Conservation (phyloP, 2,797 vertebrate genomes). For the Paramormyrops hopkinsi region DNA sequence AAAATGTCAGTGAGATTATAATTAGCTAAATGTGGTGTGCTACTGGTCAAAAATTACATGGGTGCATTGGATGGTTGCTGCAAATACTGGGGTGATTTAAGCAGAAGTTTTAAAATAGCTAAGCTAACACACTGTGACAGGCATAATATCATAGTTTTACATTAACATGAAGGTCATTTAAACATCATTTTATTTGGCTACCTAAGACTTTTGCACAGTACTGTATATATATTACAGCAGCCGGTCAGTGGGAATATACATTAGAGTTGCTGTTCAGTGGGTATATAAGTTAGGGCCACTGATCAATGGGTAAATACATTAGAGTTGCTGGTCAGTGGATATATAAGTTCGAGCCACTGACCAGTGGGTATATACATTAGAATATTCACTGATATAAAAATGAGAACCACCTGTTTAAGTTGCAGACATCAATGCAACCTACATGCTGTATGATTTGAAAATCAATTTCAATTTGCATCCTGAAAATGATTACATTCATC, state of each 20-base stretch:
- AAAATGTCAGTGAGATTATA: neutral
- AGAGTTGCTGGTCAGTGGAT: neutral
- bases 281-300: neutral
- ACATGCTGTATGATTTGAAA: neutral
- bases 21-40: neutral
- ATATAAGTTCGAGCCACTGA: neutral
- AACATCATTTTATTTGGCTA: neutral
- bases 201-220: neutral
- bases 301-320: neutral
- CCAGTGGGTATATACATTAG: neutral
- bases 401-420: neutral
- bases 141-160: neutral
- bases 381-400: neutral
- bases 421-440: neutral
- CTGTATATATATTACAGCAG: neutral
- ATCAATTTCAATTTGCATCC: slow-evolving; percentile 1
- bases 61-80: neutral
- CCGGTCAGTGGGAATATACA: neutral
- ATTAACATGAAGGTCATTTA: neutral
- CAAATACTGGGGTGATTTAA: neutral
- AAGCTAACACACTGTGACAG: neutral
- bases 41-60: neutral
- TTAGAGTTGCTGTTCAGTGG: neutral
- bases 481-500: neutral
- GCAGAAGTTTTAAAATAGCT: neutral